Evolutionary conservation across 1,140 invertebrate genomes (phyloP), one percentile per base, ranked within the genome.

Genomic region (Luehdorfia chinensis): DNA sequence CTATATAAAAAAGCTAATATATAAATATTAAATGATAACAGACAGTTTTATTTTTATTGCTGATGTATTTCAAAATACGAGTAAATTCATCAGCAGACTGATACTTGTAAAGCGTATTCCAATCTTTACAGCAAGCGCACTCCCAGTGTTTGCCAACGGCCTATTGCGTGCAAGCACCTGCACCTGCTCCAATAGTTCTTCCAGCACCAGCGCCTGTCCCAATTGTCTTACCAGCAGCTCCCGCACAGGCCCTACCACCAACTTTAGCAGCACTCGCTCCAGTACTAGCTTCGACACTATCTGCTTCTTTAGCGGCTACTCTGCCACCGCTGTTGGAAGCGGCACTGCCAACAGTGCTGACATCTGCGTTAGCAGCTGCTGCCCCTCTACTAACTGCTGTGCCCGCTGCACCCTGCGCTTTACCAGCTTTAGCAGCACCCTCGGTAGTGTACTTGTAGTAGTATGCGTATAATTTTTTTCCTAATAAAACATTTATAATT

Each of bases 311-410:
- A 7, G 55, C 64, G 0, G 64, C 70, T 2, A 59, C 66, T 0
- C 43, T 67, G 6, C 69, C 66, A 0, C 67, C 66, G 1, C 43
- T 73, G 12, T 32, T 73, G 4, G 59, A 69, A 30, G 63, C 64
- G 1, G 74, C 61, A 1, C 23, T 75, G 33, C 72, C 63, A 1
- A 50, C 65, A 6, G 63, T 69, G 4, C 34, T 69, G 14, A 60
- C 53, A 4, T 66, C 63, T 30, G 66, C 57, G 8, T 37, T 75
- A 14, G 51, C 62, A 2, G 66, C 66, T 0, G 54, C 61, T 1
- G 68, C 59, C 0, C 72, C 72, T 0, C 18, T 75, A 18, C 23
- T 75, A 4, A 51, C 45, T 0, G 25, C 39, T 2, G 13, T 27
- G 9, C 34, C 47, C 2, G 11, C 46, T 1, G 15, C 37, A 7